Percentiles rank a stretch among this genome's conserved stretches.
phyloP scores from a whole-genome alignment of 1,140 invertebrate genomes.

The Eriocheir sinensis region DNA sequence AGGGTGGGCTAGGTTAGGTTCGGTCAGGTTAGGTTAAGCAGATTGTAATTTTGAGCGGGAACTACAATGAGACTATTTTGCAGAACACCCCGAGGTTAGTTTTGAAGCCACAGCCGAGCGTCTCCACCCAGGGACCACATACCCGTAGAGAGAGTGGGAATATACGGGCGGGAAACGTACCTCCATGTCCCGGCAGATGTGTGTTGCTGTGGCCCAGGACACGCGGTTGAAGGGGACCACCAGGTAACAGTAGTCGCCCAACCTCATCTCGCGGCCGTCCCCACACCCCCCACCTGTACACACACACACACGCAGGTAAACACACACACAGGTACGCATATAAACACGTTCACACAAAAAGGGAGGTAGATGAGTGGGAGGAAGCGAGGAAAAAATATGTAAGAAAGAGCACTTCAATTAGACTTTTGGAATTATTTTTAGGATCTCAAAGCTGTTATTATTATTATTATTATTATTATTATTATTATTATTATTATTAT shows the following conservation, averaged over 20 bases:
- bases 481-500: no score
- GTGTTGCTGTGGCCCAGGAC: conserved; percentile 88
- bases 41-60: no score
- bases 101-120: no score
- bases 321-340: background rate
- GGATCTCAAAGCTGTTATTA: no score
- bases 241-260: conserved; percentile 85
- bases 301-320: conserved; percentile 18
- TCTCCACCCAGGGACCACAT: no score
- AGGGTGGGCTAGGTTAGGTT: no score
- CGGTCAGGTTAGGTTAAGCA: no score
- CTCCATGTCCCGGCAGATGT: conserved; percentile 87
- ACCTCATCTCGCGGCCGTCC: conserved; percentile 64
- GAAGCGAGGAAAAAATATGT: background rate
- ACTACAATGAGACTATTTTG: no score
- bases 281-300: conserved; percentile 80
- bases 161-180: conserved; percentile 79
- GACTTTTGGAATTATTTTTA: no score
- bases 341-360: background rate
- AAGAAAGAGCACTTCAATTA: background rate
- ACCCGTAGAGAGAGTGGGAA: no score
- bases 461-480: no score
- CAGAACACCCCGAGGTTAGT: no score
- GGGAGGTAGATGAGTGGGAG: background rate
- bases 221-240: conserved; percentile 88